A percentile compares a stretch with the other conserved stretches of the same genome.
These are phyloP conservation scores for Tethea ocularis DNA, from an alignment of 2,888 invertebrate genomes.

Conservation along the genomic window DNA sequence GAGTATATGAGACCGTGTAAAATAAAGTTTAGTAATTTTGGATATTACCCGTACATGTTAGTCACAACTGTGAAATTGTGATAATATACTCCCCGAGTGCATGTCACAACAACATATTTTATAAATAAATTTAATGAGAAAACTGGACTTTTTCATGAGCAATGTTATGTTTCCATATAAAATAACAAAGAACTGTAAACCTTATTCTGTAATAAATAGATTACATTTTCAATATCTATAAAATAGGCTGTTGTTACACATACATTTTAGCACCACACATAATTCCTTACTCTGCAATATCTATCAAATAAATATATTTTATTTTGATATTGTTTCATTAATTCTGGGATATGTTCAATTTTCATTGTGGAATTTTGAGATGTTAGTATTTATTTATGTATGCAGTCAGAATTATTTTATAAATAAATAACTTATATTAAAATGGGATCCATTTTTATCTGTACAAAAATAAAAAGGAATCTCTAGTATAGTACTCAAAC, in stretches of 20 bases:
- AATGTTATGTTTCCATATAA: too few relatives aligned
- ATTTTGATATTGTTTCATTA: slow-evolving; percentile 11
- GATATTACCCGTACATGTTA: slow-evolving; percentile 49
- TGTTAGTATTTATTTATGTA: neutral
- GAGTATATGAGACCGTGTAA: slow-evolving; percentile 22
- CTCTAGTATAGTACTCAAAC: neutral
- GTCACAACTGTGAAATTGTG: slow-evolving; percentile 20
- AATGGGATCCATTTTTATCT: neutral
- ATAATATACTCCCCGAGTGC: slow-evolving; percentile 18
- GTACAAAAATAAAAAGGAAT: neutral
- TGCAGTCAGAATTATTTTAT: neutral
- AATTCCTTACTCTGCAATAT: slow-evolving; percentile 30
- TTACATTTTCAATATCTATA: neutral
- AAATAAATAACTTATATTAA: neutral
- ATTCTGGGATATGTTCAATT: slow-evolving; percentile 11
- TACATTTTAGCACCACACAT: slow-evolving; percentile 37
- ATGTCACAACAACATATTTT: slow-evolving; percentile 14
- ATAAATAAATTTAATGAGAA: neutral
- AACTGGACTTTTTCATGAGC: too few relatives aligned
- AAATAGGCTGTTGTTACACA: slow-evolving; percentile 24
- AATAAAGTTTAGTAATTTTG: slow-evolving; percentile 38
- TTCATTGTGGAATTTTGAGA: neutral
- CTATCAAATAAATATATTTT: slow-evolving; percentile 18
- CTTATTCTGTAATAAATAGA: neutral
- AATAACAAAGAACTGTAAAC: too few relatives aligned